Evolutionary conservation across 2,888 invertebrate species (phyloP), one percentile per base, ranked within the genome.

Genomic region (Microctonus hyperodae): DNA sequence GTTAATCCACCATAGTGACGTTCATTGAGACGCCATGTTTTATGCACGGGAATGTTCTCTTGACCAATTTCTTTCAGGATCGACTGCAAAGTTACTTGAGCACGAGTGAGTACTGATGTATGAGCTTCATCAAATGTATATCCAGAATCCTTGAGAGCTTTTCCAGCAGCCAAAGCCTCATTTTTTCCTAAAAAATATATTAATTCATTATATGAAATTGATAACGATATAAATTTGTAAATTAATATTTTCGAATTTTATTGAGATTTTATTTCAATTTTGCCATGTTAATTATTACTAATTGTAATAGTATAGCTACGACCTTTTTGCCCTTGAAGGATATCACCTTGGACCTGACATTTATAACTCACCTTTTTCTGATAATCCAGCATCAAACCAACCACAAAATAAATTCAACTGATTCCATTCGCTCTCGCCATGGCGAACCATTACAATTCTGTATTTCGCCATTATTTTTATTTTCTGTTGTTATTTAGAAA

Each of bases 1-100:
- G 94, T 95, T 6, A 95, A 87, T 48, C 92, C 92, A 60, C 95
- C 95, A 77, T 95, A 95, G 79, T 95, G 95, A 68, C 95, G 89
- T 83, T 95, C 95, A 77, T 95, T 95, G 31, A 95, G 85, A 13
- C 94, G 88, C 95, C 95, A 95, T 10, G 93, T 91, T 78, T 90
- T 90, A 5, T 87, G 81, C 7, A 91, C 85, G 0, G 91, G 90
- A 70, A 95, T 83, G 72, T 88, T 86, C n/a, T 88, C 81, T 76
- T 92, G 91, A 1, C 87, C 88, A 50, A 91, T 87, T 78, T 90
- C 90, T 67, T 89, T 85, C 7, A 95, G 83, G 69, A 95, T 89
- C 0, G 88, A 81, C 60, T 88, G 87, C 48, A 94, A 84, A 0
- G 94, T 94, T 68, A 90, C 87, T 77, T 92, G 90, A 1, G 94